phyloP scores from a whole-genome alignment of 2,888 invertebrate species.

The Malacosoma neustria region DNA sequence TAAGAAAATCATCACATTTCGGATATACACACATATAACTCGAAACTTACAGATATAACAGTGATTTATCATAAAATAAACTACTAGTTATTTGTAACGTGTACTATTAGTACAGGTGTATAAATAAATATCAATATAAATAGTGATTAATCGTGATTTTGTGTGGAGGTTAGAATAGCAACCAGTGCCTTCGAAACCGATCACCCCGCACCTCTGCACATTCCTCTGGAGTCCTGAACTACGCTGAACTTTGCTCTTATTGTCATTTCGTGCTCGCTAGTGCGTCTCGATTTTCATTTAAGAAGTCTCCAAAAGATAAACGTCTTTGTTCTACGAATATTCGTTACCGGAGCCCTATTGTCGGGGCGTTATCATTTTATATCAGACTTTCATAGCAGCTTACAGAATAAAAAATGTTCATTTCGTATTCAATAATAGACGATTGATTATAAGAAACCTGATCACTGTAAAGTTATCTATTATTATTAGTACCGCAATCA shows the following conservation, averaged over 20 bases:
- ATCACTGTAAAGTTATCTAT: constrained; percentile 5
- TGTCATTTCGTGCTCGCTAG: constrained; percentile 67
- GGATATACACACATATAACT: too few relatives aligned
- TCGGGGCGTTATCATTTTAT: too few relatives aligned
- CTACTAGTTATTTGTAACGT: too few relatives aligned
- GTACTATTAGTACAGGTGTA: too few relatives aligned
- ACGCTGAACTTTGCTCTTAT: constrained; percentile 72
- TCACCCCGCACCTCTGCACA: constrained; percentile 49
- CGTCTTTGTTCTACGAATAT: constrained; percentile 38
- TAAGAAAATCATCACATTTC: too few relatives aligned
- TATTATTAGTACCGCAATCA: constrained; percentile 44
- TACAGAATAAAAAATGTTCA: constrained; percentile 30
- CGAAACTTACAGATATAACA: too few relatives aligned
- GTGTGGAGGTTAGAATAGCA: constrained; percentile 37
- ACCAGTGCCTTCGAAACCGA: constrained; percentile 45
- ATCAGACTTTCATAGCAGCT: too few relatives aligned
- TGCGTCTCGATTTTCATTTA: constrained; percentile 53
- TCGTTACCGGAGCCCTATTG: constrained; percentile 27
- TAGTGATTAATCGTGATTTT: constrained; percentile 64
- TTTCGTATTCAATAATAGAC: constrained; percentile 21
- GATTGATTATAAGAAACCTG: constrained; percentile 6
- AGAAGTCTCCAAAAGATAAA: constrained; percentile 39
- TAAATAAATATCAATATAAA: constrained; percentile 57
- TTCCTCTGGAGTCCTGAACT: constrained; percentile 68
- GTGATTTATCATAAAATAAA: too few relatives aligned